phyloP scores from a whole-genome alignment of 92 coral and sea anemone species.

The Pocillopora grandis region DNA sequence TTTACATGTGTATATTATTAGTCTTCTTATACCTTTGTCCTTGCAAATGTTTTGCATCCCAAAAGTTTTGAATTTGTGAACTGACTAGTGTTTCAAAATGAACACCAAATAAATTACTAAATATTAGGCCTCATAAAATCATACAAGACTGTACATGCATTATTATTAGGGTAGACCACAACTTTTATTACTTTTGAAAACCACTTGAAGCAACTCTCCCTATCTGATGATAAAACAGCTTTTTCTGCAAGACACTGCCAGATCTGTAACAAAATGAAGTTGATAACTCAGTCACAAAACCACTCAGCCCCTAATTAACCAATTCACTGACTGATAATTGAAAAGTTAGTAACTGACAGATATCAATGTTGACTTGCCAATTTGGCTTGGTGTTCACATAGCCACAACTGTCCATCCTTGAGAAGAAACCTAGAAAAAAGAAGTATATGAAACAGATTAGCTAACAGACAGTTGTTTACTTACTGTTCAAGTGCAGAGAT shows the following conservation, averaged over 20 bases:
- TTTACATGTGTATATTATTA: no score
- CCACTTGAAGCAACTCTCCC: conserved; percentile 99
- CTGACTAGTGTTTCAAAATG: no score
- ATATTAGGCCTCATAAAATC: no score
- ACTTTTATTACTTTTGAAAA: conserved; percentile 83
- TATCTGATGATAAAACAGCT: conserved; percentile 87
- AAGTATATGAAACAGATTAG: not conserved
- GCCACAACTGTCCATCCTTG: conserved; percentile 98
- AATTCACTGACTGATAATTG: not conserved
- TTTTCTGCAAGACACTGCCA: conserved; percentile 98
- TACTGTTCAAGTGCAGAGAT: no score
- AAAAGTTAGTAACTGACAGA: not conserved
- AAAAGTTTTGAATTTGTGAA: no score
- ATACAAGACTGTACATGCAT: not conserved
- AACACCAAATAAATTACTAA: no score
- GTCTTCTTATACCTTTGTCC: no score
- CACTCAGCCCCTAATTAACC: not conserved
- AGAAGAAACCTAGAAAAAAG: conserved; percentile 73
- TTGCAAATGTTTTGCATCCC: no score
- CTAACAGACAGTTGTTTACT: no score
- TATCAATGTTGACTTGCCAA: conserved; percentile 55
- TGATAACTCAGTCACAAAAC: not conserved
- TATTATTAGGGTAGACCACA: no score
- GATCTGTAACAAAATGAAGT: conserved; percentile 46
- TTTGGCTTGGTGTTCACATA: conserved; percentile 96